Evolutionary conservation across 2,797 vertebrate species (phyloP), one percentile per base, ranked within the genome.

Genomic region (Tadarida brasiliensis): DNA sequence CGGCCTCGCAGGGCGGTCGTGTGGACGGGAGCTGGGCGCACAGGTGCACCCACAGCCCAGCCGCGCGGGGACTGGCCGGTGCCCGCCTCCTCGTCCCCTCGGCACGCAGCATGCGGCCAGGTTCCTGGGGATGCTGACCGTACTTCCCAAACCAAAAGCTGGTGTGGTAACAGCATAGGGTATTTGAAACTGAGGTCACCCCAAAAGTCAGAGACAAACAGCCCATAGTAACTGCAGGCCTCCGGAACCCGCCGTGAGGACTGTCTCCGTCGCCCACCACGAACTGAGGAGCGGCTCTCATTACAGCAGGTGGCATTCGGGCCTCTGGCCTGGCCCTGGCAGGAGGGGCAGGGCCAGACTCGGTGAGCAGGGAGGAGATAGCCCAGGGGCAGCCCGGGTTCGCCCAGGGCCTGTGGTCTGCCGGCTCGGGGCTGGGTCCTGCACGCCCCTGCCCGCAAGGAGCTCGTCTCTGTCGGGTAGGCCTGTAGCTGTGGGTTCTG

Each of bases 21-120:
- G 56, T 1, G 35, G 47, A n/a, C n/a, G 1, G 1, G n/a, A 77
- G 56, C 44, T 7, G 9, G n/a, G 54, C 61, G 0, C 6, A 0
- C 8, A 0, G 11, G 59, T 1, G 0, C 5, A 0, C 2, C 44
- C 24, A 0, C 3, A 0, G 19, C 19, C 10, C 35, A 3, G 0
- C 56, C n/a, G 15, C 2, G 33, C 51, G 0, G 0, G 39, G 11
- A 0, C 67, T 0, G 11, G 35, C 56, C 16, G 5, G 15, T n/a
- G n/a, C 49, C 35, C 6, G 0, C 22, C 14, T 17, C 11, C n/a
- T 19, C 70, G 3, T 5, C 67, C 16, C 35, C 33, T 54, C 59
- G 14, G 51, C 1, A 0, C 3, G 0, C 7, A 8, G 70, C 44
- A n/a, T 49, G 2, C 30, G 9, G 47, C 11, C 44, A 1, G 22